Evolutionary conservation across 2,888 invertebrate genomes (phyloP), one percentile per base, ranked within the genome.

Genomic region (Netelia virgata): DNA sequence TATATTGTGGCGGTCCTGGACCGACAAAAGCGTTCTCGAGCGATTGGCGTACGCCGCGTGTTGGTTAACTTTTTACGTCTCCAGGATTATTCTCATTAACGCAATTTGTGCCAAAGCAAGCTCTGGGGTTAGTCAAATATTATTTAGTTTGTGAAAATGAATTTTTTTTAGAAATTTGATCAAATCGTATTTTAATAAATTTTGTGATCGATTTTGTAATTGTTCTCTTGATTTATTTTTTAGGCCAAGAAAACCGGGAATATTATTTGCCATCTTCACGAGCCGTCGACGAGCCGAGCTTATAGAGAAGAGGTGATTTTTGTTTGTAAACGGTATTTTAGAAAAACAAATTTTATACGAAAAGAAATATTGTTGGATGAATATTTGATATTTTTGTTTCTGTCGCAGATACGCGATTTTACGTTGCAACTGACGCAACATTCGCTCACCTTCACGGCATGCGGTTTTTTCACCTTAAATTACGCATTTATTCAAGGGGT

Each of bases 371-470:
- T 53, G 20, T 28, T 28, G 28, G 28, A 28, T 28, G 11, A 68
- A 55, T 20, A 16, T n/a, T 50, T 18, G 10, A 6, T 1, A 11
- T 63, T 11, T 20, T 20, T 68, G 74, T 73, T 41, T n/a, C 69
- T 16, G 59, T 53, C 63, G 0, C 68, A 92, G 92, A 91, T 92
- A 61, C 86, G 89, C 20, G 84, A 90, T 47, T 91, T 92, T 43
- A 89, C 88, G 18, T 63, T 91, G 0, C 92, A 91, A 53, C 36
- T 92, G 70, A 87, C 91, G 3, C 91, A 92, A 36, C 89, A 89
- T 36, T 89, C 90, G 1, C 63, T 92, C 47, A 70, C 74, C 3
- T 92, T 91, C 57, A 91, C 90, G 0, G 91, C 91, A 1, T 86
- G 78, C 41, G 91, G 91, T 18, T 90, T 89, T 55, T 90, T 91